Conservation (phyloP, 2,797 vertebrate species). For the Epinephelus malabaricus region DNA sequence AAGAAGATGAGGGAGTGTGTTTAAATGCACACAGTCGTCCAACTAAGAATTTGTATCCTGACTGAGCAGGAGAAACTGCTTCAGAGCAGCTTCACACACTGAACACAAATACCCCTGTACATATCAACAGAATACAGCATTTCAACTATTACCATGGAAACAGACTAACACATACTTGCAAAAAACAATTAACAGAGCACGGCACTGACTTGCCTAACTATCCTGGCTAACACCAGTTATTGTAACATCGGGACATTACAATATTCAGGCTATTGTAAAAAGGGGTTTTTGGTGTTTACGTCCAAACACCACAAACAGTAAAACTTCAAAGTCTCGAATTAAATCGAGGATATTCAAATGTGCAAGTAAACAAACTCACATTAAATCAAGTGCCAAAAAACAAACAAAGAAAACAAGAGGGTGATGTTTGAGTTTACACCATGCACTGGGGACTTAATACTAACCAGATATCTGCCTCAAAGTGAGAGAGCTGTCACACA, state of each 20-base stretch:
- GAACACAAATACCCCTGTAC: slow-evolving; percentile 46
- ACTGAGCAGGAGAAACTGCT: slow-evolving; percentile 44
- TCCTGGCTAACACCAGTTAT: slow-evolving; percentile 31
- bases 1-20: slow-evolving; percentile 72
- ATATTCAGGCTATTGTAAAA: slow-evolving; percentile 56
- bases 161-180: slow-evolving; percentile 38
- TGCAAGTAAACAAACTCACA: slow-evolving; percentile 57
- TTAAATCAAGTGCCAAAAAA: slow-evolving; percentile 47
- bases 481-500: slow-evolving; percentile 52
- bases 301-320: slow-evolving; percentile 35
- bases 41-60: slow-evolving; percentile 49
- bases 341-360: slow-evolving; percentile 31
- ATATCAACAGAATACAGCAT: slow-evolving; percentile 51
- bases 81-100: slow-evolving; percentile 49
- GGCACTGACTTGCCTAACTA: slow-evolving; percentile 30
- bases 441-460: slow-evolving; percentile 46
- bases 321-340: slow-evolving; percentile 26
- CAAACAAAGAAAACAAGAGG: slow-evolving; percentile 29
- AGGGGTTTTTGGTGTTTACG: slow-evolving; percentile 30
- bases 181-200: slow-evolving; percentile 35
- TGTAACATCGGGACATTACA: slow-evolving; percentile 44
- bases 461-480: slow-evolving; percentile 48
- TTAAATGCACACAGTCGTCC: slow-evolving; percentile 61
- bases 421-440: slow-evolving; percentile 54
- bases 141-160: slow-evolving; percentile 49